Evolutionary conservation across 2,113 vertebrate species (phyloP).

Genomic region (Puntigrus tetrazona): DNA sequence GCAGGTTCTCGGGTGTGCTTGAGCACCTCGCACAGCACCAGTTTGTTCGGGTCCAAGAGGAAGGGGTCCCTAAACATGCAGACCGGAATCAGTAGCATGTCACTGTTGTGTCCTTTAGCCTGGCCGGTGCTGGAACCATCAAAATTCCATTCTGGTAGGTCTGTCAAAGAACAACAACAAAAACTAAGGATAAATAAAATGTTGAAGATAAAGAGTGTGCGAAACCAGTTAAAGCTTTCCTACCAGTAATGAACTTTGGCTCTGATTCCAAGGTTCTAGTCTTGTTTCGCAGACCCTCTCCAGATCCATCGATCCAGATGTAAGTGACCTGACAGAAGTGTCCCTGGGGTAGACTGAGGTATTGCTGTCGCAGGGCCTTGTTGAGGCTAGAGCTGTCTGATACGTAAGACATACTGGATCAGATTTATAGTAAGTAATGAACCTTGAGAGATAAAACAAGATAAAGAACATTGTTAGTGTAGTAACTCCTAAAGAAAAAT

Average conservation of each 20-base stretch:
- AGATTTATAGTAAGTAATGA: not conserved
- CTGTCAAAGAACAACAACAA: conserved; percentile 58
- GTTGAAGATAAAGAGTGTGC: not conserved
- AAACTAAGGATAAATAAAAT: not conserved
- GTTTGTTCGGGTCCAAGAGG: conserved; percentile 73
- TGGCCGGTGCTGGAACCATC: conserved; percentile 79
- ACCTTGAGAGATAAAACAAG: not conserved
- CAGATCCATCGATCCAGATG: conserved; percentile 80
- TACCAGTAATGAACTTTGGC: conserved; percentile 74
- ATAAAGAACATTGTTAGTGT: not conserved
- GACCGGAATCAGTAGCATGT: conserved; percentile 81
- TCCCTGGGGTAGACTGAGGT: conserved; percentile 75
- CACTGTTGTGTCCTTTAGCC: conserved; percentile 80
- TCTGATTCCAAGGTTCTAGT: conserved; percentile 74
- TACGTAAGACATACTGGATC: conserved; percentile 62
- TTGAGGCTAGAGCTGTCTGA: conserved; percentile 78
- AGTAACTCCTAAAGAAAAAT: not conserved
- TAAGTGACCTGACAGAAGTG: conserved; percentile 74
- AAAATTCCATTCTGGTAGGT: conserved; percentile 78
- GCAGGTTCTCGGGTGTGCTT: conserved; percentile 76
- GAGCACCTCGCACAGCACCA: conserved; percentile 80
- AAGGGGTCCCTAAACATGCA: conserved; percentile 79
- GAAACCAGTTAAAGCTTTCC: not conserved
- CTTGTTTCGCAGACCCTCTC: conserved; percentile 76
- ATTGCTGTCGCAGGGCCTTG: conserved; percentile 76